Evolutionary conservation across 2,888 invertebrate species (phyloP).

Genomic region (Diaperis boleti): DNA sequence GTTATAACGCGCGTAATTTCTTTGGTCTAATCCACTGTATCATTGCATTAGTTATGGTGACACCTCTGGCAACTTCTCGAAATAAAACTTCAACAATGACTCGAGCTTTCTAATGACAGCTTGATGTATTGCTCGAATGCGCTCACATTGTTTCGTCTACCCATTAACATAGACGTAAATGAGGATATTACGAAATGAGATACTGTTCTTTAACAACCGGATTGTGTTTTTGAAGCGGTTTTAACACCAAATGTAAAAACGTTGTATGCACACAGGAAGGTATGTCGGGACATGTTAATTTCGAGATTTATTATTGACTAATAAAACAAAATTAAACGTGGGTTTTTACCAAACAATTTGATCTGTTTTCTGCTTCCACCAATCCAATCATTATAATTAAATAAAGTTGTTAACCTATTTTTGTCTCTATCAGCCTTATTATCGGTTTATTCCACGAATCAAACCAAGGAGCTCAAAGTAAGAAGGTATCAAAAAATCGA

Average conservation of each 20-base stretch:
- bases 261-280: constrained; percentile 1
- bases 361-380: no score
- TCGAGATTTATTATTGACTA: no score
- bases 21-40: constrained; percentile 11
- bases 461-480: no score
- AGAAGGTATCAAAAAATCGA: no score
- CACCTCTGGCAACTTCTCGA: constrained; percentile 25
- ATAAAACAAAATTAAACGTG: no score
- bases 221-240: constrained; percentile 23
- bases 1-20: background rate
- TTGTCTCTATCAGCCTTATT: no score
- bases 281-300: constrained; percentile 3
- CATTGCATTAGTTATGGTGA: constrained; percentile 26
- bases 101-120: constrained; percentile 22
- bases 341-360: no score
- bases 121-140: constrained; percentile 31
- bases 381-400: no score
- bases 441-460: no score
- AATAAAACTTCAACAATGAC: constrained; percentile 30
- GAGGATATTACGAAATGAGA: constrained; percentile 36
- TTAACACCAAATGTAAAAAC: constrained; percentile 17
- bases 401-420: no score
- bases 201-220: constrained; percentile 18
- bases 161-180: constrained; percentile 41
- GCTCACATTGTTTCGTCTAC: constrained; percentile 36